phyloP scores from a whole-genome alignment of 2,888 invertebrate species.

The Aphodius sticticus region DNA sequence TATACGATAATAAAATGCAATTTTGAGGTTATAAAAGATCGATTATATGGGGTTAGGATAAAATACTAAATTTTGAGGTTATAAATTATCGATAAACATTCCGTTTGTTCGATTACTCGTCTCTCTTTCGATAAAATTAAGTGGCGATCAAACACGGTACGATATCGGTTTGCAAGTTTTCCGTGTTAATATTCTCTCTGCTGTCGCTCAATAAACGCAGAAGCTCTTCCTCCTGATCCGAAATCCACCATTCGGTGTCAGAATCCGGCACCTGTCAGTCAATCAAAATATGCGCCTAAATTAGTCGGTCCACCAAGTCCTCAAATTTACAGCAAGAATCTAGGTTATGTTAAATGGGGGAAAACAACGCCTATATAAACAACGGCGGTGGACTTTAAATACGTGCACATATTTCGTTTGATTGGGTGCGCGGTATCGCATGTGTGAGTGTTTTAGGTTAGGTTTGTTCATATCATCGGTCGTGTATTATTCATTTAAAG shows the following conservation, averaged over 20 bases:
- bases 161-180: constrained; percentile 59
- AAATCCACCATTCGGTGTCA: constrained; percentile 79
- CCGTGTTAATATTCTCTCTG: constrained; percentile 68
- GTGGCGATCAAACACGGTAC: constrained; percentile 54
- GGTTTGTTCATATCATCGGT: constrained; percentile 30
- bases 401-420: constrained; percentile 46
- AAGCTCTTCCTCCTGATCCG: constrained; percentile 81
- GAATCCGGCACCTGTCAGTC: constrained; percentile 65
- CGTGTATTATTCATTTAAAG: constrained; percentile 60
- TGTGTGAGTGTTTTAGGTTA: constrained; percentile 46
- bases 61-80: constrained; percentile 23
- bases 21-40: constrained; percentile 20
- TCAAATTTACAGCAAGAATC: constrained; percentile 30
- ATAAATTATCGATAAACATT: constrained; percentile 25
- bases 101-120: constrained; percentile 13
- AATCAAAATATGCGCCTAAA: constrained; percentile 54
- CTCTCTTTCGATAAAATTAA: constrained; percentile 33
- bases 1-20: neutral
- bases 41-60: constrained; percentile 12
- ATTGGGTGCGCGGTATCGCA: constrained; percentile 38
- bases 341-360: constrained; percentile 20
- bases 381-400: constrained; percentile 61
- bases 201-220: constrained; percentile 76
- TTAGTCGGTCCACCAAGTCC: constrained; percentile 33
- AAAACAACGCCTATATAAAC: constrained; percentile 29